Conservation (phyloP, 2,113 vertebrate genomes). For the Hylia prasina region DNA sequence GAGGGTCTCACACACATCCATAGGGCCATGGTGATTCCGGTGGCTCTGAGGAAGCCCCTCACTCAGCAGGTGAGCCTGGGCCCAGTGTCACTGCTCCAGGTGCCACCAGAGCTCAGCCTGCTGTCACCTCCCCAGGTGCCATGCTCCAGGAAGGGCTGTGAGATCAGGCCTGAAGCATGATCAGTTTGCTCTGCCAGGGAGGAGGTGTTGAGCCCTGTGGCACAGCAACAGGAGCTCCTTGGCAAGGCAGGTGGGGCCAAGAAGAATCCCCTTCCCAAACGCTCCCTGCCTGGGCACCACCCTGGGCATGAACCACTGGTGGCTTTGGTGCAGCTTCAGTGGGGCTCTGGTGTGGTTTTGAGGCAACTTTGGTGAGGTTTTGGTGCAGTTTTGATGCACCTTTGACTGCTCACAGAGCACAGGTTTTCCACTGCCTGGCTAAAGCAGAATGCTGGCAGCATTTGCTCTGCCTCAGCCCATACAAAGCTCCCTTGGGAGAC, state of each 20-base stretch:
- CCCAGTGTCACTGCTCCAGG: background rate
- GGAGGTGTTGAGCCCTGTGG: background rate
- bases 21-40: rapidly evolving
- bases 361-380: background rate
- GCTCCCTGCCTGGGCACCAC: background rate
- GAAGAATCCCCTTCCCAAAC: background rate
- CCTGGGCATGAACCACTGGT: rapidly evolving
- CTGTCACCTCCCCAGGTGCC: rapidly evolving
- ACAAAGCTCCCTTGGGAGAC: background rate
- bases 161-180: rapidly evolving
- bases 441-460: background rate
- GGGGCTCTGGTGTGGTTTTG: background rate
- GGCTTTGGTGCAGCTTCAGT: background rate
- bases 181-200: no score
- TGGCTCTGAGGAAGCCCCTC: rapidly evolving
- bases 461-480: background rate
- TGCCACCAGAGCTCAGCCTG: background rate
- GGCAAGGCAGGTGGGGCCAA: background rate
- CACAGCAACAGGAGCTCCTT: background rate
- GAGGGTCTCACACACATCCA: rapidly evolving
- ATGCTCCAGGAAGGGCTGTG: rapidly evolving
- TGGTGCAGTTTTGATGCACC: background rate
- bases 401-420: background rate
- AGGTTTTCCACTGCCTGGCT: background rate
- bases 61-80: background rate